These are phyloP conservation scores for Caenorhabditis sinica DNA, from an alignment of 2,888 invertebrate species.

Conservation along the genomic window DNA sequence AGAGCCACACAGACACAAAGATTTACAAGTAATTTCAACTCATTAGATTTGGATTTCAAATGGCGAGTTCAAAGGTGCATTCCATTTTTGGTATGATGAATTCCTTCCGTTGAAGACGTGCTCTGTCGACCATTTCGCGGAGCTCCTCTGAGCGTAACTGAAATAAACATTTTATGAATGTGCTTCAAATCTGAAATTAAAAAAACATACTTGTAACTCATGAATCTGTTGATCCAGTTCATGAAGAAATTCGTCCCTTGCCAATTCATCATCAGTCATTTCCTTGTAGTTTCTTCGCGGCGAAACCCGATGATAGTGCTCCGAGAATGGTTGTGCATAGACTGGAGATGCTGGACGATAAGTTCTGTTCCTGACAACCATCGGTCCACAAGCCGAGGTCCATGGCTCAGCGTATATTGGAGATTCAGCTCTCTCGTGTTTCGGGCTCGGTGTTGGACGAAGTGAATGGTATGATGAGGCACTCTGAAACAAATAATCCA, in stretches of 20 bases:
- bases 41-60: conserved; percentile 42
- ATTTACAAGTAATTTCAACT: not conserved
- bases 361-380: conserved; percentile 53
- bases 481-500: conserved; percentile 20
- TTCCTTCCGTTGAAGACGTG: conserved; percentile 65
- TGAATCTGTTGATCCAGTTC: conserved; percentile 72
- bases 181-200: not conserved
- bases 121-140: conserved; percentile 70
- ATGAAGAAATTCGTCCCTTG: conserved; percentile 68
- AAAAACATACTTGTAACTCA: conserved; percentile 65
- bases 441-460: conserved; percentile 58
- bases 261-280: conserved; percentile 63
- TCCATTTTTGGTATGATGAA: conserved; percentile 69
- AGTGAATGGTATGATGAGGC: conserved; percentile 46
- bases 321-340: conserved; percentile 61
- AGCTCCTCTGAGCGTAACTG: conserved; percentile 74
- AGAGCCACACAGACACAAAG: not conserved
- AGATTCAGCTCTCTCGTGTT: conserved; percentile 51
- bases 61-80: conserved; percentile 72
- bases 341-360: conserved; percentile 65
- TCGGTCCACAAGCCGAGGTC: conserved; percentile 62
- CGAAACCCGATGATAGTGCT: conserved; percentile 46
- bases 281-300: conserved; percentile 48
- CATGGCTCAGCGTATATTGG: conserved; percentile 74
- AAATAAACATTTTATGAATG: not conserved